Evolutionary conservation across 2,113 vertebrate species (phyloP).

Genomic region (Ochotona princeps): DNA sequence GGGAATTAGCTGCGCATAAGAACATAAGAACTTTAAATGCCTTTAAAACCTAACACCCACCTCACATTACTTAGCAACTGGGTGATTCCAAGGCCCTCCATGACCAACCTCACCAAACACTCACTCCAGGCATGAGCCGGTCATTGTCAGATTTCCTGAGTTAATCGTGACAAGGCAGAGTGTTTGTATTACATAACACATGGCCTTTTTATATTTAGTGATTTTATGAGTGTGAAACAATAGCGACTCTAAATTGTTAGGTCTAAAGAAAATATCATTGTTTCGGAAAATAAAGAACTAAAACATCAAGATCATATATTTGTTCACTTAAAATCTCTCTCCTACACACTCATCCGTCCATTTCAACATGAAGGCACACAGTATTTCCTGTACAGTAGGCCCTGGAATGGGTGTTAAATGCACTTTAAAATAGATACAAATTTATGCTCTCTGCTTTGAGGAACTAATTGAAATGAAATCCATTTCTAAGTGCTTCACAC

Average conservation of each 20-base stretch:
- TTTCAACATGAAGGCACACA: neutral
- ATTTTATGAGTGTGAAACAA: neutral
- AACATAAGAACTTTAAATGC: too few relatives aligned
- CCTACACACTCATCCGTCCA: neutral
- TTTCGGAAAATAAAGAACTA: neutral
- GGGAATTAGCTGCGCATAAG: too few relatives aligned
- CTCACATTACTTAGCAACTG: neutral
- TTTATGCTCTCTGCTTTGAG: neutral
- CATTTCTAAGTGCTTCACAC: neutral
- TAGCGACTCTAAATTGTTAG: neutral
- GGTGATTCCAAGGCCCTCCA: neutral
- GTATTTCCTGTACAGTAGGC: neutral
- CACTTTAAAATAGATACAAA: neutral
- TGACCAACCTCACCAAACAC: neutral
- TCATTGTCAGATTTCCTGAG: neutral
- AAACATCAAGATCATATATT: neutral
- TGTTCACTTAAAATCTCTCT: conserved; percentile 18
- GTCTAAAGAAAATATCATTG: conserved; percentile 2
- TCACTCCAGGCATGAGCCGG: neutral
- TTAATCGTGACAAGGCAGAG: neutral
- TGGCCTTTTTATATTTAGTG: neutral
- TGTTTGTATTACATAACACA: neutral
- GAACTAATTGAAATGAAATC: conserved; percentile 33
- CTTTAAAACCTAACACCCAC: too few relatives aligned
- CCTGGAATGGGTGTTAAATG: neutral